Base-by-base conservation (phyloP, 2,113 vertebrate species). In the Pandion haliaetus region DNA sequence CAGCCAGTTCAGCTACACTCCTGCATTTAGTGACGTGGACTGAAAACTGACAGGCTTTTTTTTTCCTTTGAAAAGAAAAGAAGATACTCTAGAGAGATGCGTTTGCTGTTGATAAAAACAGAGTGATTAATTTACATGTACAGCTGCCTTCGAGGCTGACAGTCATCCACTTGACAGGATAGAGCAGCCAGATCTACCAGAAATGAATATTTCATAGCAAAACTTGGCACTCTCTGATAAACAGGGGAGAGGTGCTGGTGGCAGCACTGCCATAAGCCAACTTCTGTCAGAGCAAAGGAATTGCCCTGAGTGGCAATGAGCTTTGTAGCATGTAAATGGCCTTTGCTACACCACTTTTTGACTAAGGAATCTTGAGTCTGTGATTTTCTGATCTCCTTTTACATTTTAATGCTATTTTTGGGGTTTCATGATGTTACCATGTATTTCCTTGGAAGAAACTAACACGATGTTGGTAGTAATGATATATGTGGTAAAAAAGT, bases 131-230 rank as follows among this genome's bases (percentile, higher is more conserved):
- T 96, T 97, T 93, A 76, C 50, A 88, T 16, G 6, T 84, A 93
- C 82, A 96, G 59, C 83, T 97, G 36, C 67, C 54, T 97, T 86
- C 6, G 32, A 92, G 67, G 81, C 55, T 96, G 76, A 95, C 79
- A 95, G 90, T 92, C 92, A 95, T 55, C n/a, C 49, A 44, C 65
- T 79, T 96, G 94, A 97, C 74, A 93, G 50, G n/a, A 50, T 17
- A 81, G 18, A 97, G 59, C 73, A 97, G 66, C 54, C 23, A 3
- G 50, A 93, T 62, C 82, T 92, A 88, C 67, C 38, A 72, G 82
- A 92, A 93, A 97, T 94, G 1, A 97, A 95, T 96, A 95, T 97
- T 98, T 98, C 92, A 96, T 88, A 84, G 86, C 19, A 88, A 94
- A 95, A 66, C 29, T 52, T 91, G 73, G 25, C 77, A 94, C 28